A percentile compares a stretch with the other conserved stretches of the same genome.
phyloP scores from a whole-genome alignment of 1,140 invertebrate genomes.

The Agrilus planipennis region DNA sequence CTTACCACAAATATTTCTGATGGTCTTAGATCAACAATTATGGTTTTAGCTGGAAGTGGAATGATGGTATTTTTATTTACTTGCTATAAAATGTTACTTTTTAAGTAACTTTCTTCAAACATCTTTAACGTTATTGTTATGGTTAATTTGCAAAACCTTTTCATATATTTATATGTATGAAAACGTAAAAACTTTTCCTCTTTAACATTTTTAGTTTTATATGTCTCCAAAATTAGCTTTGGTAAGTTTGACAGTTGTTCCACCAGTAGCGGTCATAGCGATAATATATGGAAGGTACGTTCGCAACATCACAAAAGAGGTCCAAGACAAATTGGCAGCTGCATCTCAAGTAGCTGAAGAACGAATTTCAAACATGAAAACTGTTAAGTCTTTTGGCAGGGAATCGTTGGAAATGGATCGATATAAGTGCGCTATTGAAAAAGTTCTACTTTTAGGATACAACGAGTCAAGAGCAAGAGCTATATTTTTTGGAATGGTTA shows the following conservation, averaged over 20 bases:
- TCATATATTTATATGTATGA: no score
- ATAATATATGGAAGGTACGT: conserved; percentile 85
- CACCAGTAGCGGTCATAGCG: conserved; percentile 71
- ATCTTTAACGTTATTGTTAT: conserved; percentile 5
- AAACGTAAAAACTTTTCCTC: not conserved
- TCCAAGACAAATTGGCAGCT: conserved; percentile 74
- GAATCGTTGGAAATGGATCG: conserved; percentile 63
- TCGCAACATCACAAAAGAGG: conserved; percentile 66
- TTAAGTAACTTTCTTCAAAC: conserved; percentile 5
- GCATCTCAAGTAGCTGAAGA: conserved; percentile 86
- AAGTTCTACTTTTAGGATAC: conserved; percentile 68
- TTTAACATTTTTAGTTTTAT: conserved; percentile 73
- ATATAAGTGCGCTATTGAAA: conserved; percentile 58
- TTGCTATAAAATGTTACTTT: conserved; percentile 1
- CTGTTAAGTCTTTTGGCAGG: conserved; percentile 85
- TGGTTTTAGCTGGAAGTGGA: conserved; percentile 70
- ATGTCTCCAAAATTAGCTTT: conserved; percentile 79
- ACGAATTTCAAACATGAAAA: conserved; percentile 84
- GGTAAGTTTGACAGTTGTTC: conserved; percentile 76
- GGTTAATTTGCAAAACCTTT: no score
- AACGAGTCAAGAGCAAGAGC: conserved; percentile 79
- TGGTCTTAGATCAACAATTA: conserved; percentile 74
- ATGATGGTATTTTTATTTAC: conserved; percentile 72
- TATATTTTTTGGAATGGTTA: conserved; percentile 85
- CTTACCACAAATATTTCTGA: conserved; percentile 91